phyloP scores from a whole-genome alignment of 2,113 vertebrate genomes.

The Gulo gulo region DNA sequence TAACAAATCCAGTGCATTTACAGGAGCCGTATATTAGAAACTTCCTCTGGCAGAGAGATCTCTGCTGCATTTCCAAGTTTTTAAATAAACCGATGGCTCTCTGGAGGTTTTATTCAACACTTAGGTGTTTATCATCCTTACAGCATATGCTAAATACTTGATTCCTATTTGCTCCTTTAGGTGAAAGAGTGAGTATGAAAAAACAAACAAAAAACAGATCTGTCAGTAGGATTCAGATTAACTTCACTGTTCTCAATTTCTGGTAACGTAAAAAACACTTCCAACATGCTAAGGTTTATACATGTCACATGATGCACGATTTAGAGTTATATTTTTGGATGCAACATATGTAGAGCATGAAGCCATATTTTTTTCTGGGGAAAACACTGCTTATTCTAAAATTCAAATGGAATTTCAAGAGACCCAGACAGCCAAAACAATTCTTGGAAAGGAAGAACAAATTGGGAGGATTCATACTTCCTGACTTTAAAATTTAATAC shows the following conservation, averaged over 20 bases:
- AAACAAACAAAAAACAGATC: conserved; percentile 45
- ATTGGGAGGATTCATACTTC: not conserved
- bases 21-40: conserved; percentile 67
- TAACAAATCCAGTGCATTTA: conserved; percentile 69
- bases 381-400: conserved; percentile 1
- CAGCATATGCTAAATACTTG: conserved; percentile 65
- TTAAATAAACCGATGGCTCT: conserved; percentile 75
- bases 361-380: conserved; percentile 47
- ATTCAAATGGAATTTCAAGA: not conserved
- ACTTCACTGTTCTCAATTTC: conserved; percentile 63
- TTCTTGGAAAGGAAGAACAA: not conserved
- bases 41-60: conserved; percentile 60
- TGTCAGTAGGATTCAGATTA: conserved; percentile 66
- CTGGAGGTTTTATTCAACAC: conserved; percentile 68
- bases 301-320: conserved; percentile 45
- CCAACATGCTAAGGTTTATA: conserved; percentile 62
- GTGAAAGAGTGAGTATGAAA: conserved; percentile 58
- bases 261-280: conserved; percentile 62
- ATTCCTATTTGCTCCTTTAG: conserved; percentile 69
- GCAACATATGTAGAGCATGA: conserved; percentile 52
- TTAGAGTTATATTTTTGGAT: conserved; percentile 63
- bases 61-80: conserved; percentile 67
- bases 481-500: not conserved
- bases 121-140: conserved; percentile 76
- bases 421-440: not conserved